These are phyloP conservation scores for Promerops cafer DNA, from an alignment of 2,113 vertebrate genomes.

Conservation along the genomic window DNA sequence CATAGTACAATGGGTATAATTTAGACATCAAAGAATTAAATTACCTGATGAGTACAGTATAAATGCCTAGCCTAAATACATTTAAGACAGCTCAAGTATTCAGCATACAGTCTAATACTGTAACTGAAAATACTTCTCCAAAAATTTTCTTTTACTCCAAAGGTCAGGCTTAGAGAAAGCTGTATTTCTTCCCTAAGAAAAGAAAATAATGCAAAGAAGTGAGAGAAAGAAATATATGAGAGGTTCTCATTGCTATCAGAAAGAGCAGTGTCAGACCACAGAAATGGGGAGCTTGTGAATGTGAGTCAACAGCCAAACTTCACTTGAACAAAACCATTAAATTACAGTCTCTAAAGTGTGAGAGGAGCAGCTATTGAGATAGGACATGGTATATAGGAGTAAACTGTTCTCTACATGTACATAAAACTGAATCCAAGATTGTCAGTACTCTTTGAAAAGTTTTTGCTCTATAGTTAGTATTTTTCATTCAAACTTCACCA, in stretches of 20 bases:
- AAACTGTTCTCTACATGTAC: not conserved
- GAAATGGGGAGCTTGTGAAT: not conserved
- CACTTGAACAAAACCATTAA: not conserved
- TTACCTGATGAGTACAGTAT: not conserved
- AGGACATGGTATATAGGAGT: not conserved
- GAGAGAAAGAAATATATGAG: not conserved
- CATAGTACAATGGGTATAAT: not conserved
- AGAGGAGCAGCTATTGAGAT: not conserved
- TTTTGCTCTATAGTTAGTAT: not conserved
- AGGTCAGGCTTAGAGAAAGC: not conserved
- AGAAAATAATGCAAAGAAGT: not conserved
- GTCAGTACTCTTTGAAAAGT: not conserved
- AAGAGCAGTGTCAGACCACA: not conserved
- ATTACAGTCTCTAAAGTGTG: not conserved
- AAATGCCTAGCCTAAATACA: not conserved
- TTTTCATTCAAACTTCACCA: not conserved
- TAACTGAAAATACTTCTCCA: not conserved
- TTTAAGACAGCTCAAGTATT: not conserved
- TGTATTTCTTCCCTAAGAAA: not conserved
- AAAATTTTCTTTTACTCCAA: not conserved
- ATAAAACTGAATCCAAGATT: not conserved
- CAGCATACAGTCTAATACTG: not conserved
- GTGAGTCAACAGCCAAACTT: not conserved
- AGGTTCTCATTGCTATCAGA: not conserved
- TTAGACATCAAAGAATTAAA: not conserved